Evolutionary conservation across 2,797 vertebrate genomes (phyloP), one percentile per base, ranked within the genome.

Genomic region (Buphagus erythrorhynchus): DNA sequence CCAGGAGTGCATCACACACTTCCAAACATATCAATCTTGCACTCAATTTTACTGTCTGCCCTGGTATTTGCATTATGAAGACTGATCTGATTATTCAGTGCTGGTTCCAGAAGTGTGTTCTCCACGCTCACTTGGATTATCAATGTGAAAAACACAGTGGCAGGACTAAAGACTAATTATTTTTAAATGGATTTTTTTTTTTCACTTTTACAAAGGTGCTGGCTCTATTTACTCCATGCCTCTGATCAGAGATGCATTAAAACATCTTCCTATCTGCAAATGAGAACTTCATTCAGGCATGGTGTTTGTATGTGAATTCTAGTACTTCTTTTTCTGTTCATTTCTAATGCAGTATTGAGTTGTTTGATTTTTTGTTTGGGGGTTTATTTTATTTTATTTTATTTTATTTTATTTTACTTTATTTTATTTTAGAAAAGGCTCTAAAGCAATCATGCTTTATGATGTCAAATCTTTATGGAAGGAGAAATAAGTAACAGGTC

Each of bases 31-130:
- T 59, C 87, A 75, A 26, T 90, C 85, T 48, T 54, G 16, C n/a
- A 49, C 51, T 85, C 80, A n/a, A 68, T 93, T 94, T 43, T 61
- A 8, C 73, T 80, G 51, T 69, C 87, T 84, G 58, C 69, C 71
- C 87, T 76, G 81, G 31, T 93, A 63, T 89, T 91, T 92, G 49
- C 54, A 19, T 81, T 68, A 59, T 51, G 91, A 91, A 90, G 87
- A 78, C 58, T 52, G 79, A 92, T 86, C 31, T 90, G 62, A 83
- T 93, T 92, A 86, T 77, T 83, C 54, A 83, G 36, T 40, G 33
- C 33, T 86, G 38, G 35, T 48, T 89, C 52, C 75, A 94, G 69
- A 75, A 83, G 58, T 12, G n/a, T 5, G 12, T 28, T 88, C 66
- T 82, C 76, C n/a, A 36, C 0, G 0, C 62, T 88, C 62, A n/a